A percentile compares a stretch with the other conserved stretches of the same genome.
phyloP scores from a whole-genome alignment of 2,888 invertebrate genomes.

The Acleris laterana region DNA sequence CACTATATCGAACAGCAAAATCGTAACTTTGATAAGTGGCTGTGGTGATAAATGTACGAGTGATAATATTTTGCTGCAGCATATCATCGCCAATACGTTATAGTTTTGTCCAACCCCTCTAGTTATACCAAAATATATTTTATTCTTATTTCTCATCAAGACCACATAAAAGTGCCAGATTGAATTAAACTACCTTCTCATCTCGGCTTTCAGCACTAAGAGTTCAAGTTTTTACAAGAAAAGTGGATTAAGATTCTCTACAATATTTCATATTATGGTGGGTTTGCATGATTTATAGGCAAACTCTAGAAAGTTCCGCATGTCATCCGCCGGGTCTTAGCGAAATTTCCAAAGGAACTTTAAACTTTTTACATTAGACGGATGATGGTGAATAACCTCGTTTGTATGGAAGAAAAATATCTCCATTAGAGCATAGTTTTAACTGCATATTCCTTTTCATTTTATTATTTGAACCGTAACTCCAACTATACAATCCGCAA shows the following conservation, averaged over 20 bases:
- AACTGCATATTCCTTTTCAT: no score
- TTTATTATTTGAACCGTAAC: no score
- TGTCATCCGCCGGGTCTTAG: constrained; percentile 77
- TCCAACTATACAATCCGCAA: no score
- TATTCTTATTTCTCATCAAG: not conserved
- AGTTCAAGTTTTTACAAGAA: constrained; percentile 74
- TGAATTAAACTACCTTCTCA: constrained; percentile 55
- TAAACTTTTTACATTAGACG: constrained; percentile 76
- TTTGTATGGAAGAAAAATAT: constrained; percentile 27
- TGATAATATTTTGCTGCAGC: no score
- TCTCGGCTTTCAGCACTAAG: constrained; percentile 69
- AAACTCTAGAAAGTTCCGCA: constrained; percentile 76
- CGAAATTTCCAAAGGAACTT: constrained; percentile 72
- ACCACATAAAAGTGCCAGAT: constrained; percentile 46
- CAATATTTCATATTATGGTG: constrained; percentile 75
- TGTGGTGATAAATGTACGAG: no score
- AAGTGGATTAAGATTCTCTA: constrained; percentile 80
- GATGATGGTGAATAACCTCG: constrained; percentile 52
- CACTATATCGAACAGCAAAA: no score
- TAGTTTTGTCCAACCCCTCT: no score
- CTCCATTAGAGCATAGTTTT: not conserved
- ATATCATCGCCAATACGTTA: no score
- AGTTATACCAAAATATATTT: no score
- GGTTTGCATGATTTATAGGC: constrained; percentile 79
- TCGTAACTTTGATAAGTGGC: no score